Base-by-base conservation (phyloP, 2,113 vertebrate genomes). In the Cryptotis parvus region DNA sequence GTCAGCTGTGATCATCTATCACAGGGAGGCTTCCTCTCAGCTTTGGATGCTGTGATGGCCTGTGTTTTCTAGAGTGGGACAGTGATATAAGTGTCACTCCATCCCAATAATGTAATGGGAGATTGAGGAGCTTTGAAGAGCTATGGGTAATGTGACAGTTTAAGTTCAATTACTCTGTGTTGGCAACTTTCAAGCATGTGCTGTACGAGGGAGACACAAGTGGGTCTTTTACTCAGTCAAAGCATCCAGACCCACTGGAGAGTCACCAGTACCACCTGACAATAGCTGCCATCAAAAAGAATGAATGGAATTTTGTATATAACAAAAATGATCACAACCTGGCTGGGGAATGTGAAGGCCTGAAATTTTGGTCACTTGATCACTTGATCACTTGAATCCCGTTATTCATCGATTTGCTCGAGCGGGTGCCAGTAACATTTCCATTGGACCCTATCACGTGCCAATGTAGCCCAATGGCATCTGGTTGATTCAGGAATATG, bases 1-100 rank as follows among this genome's bases (percentile, higher is more conserved):
- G 95, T 95, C 69, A 94, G 29, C 68, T 72, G 26, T 91, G 94
- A 70, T 91, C 76, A 0, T 95, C 45, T 79, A 79, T 97, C 96
- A 97, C 94, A 97, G 91, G 63, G 35, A 90, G 80, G 37, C 74
- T 88, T 92, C 73, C 31, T 10, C 41, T 93, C 55, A 58, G 92
- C 31, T 94, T 74, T 91, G 96, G 90, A 63, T 91, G 61, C 14
- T 89, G 4, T 90, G 43, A 61, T 75, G 76, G 22, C 43, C 78
- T 0, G 26, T 76, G 77, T 4, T 76, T 90, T 89, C 90, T 74
- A 49, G 1, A n/a, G 69, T 31, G 0, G 80, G 75, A 91, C 90
- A 97, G 93, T 86, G 68, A 92, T 93, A 69, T 90, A 95, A 91
- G 79, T 93, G 94, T 88, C 86, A 92, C 41, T 39, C 37, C 15